Evolutionary conservation across 2,113 vertebrate genomes (phyloP).

Genomic region (Euleptes europaea): DNA sequence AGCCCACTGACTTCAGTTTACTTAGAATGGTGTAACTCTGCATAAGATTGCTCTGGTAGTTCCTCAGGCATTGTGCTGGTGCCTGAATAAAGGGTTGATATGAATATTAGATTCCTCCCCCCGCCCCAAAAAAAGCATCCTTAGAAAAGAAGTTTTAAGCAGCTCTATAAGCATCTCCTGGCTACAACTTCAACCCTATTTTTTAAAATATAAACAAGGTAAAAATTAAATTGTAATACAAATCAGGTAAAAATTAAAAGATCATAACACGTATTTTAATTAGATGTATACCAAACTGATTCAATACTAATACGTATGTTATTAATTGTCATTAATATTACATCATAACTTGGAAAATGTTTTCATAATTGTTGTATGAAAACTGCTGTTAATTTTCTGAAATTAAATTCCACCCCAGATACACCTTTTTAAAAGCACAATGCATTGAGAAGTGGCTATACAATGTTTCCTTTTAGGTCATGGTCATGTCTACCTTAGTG

Average conservation of each 20-base stretch:
- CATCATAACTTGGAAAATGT: neutral
- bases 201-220: neutral
- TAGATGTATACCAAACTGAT: neutral
- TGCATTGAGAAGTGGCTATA: too few species aligned
- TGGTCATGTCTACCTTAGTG: too few species aligned
- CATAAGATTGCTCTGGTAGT: neutral
- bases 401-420: too few species aligned
- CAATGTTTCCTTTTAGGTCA: too few species aligned
- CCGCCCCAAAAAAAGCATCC: neutral
- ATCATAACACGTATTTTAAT: constrained; percentile 11
- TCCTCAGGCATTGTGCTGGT: constrained; percentile 13
- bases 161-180: constrained; percentile 5
- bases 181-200: constrained; percentile 25
- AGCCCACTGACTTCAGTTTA: too few species aligned
- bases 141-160: neutral
- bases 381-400: too few species aligned
- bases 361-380: neutral
- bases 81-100: constrained; percentile 23
- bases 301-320: neutral
- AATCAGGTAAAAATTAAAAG: neutral
- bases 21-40: too few species aligned
- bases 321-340: neutral
- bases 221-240: neutral
- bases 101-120: constrained; percentile 4
- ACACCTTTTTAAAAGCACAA: too few species aligned